Conservation (phyloP, 2,888 invertebrate species). For the Standfussiana lucernea region DNA sequence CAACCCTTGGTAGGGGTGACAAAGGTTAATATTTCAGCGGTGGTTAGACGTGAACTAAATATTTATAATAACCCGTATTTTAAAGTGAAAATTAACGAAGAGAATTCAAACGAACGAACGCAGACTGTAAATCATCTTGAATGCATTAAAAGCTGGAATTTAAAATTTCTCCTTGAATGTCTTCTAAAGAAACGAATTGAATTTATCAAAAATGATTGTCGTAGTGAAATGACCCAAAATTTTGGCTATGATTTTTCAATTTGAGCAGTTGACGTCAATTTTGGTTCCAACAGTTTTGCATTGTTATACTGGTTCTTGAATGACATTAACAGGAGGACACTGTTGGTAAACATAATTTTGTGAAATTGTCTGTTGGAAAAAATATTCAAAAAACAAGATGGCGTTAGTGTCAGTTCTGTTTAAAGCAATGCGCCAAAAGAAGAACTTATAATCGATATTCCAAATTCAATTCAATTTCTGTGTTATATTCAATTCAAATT, state of each 20-base stretch:
- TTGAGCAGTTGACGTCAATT: not conserved
- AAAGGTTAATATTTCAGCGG: slow-evolving; percentile 25
- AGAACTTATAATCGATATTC: not conserved
- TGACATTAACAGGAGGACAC: not conserved
- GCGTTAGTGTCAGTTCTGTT: not conserved
- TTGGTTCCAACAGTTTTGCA: not conserved
- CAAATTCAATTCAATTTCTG: not conserved
- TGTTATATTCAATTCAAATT: too few species aligned
- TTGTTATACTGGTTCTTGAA: not conserved
- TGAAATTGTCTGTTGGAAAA: not conserved
- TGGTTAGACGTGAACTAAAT: slow-evolving; percentile 19
- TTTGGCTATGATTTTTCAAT: not conserved
- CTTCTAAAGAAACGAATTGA: not conserved
- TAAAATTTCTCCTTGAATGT: not conserved
- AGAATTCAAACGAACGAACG: not conserved
- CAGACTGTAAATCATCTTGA: not conserved
- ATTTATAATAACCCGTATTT: not conserved
- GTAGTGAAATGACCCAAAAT: not conserved
- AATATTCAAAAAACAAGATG: not conserved
- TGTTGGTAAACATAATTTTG: not conserved
- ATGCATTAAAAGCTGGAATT: not conserved
- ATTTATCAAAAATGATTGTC: not conserved
- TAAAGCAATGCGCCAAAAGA: not conserved
- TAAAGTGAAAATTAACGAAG: not conserved
- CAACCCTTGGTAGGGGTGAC: slow-evolving; percentile 27